These are phyloP conservation scores for Ploceus nigricollis DNA, from an alignment of 2,113 vertebrate species.

Conservation along the genomic window DNA sequence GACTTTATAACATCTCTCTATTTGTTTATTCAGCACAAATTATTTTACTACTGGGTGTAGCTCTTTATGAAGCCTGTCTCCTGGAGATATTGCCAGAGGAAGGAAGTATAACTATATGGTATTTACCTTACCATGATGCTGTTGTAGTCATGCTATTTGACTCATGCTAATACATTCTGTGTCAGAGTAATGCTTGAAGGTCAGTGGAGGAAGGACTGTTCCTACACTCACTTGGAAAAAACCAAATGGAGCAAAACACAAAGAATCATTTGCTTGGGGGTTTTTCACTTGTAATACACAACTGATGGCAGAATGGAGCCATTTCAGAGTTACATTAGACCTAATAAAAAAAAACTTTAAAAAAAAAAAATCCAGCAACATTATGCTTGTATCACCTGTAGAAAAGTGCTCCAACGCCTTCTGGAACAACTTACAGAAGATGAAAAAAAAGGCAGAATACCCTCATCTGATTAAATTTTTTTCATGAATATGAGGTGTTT, in stretches of 20 bases:
- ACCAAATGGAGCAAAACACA: not conserved
- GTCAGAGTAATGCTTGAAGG: not conserved
- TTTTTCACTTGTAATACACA: not conserved
- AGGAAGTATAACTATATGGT: constrained; percentile 6
- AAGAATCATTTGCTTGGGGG: not conserved
- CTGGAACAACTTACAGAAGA: not conserved
- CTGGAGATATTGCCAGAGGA: not conserved
- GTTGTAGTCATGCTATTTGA: not conserved
- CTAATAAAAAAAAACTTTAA: not conserved
- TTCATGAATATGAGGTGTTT: not conserved
- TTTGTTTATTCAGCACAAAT: constrained; percentile 23
- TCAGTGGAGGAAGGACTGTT: not conserved
- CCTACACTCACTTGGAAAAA: rapidly evolving
- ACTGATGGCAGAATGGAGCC: not conserved
- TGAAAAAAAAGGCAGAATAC: not conserved
- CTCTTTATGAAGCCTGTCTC: constrained; percentile 11
- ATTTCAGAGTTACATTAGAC: not conserved
- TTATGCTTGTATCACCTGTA: not conserved
- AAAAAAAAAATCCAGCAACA: not conserved
- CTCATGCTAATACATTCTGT: not conserved
- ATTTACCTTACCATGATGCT: constrained; percentile 1
- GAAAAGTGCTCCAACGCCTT: not conserved
- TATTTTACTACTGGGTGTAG: constrained; percentile 51
- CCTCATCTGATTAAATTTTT: not conserved
- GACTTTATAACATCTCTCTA: constrained; percentile 7